These are phyloP conservation scores for Nyctibius grandis DNA, from an alignment of 2,797 vertebrate species.

Conservation along the genomic window DNA sequence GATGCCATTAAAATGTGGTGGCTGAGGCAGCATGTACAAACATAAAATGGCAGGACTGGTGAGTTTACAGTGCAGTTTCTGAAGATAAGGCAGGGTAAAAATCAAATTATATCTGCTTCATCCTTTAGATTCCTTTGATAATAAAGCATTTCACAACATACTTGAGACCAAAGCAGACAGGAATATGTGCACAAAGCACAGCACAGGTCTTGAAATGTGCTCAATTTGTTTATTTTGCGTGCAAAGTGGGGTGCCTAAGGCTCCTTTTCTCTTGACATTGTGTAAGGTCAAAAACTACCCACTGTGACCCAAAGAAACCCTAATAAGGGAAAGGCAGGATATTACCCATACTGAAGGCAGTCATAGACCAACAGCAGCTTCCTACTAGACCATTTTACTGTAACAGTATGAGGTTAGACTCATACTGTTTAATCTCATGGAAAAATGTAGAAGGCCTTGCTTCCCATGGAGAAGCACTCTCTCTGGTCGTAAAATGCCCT, in stretches of 20 bases:
- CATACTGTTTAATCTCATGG: background rate
- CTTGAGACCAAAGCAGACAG: background rate
- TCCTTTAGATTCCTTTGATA: background rate
- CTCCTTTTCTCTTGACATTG: background rate
- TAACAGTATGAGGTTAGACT: background rate
- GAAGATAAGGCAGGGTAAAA: background rate
- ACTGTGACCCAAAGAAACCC: background rate
- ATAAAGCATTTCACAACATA: background rate
- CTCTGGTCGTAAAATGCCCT: background rate
- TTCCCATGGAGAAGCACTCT: background rate
- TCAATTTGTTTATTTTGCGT: background rate
- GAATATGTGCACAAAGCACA: background rate
- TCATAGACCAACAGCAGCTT: background rate
- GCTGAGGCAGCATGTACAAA: background rate
- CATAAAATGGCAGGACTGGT: background rate
- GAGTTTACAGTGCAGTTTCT: background rate
- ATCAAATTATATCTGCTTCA: background rate
- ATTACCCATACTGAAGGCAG: background rate
- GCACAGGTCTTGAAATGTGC: background rate
- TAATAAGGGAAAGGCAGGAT: background rate
- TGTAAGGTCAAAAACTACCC: background rate
- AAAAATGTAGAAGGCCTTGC: background rate
- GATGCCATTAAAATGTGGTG: background rate
- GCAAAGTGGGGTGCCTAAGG: background rate
- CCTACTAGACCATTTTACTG: background rate